Evolutionary conservation across 2,888 invertebrate genomes (phyloP), one percentile per base, ranked within the genome.

Genomic region (Adelphocoris suturalis): DNA sequence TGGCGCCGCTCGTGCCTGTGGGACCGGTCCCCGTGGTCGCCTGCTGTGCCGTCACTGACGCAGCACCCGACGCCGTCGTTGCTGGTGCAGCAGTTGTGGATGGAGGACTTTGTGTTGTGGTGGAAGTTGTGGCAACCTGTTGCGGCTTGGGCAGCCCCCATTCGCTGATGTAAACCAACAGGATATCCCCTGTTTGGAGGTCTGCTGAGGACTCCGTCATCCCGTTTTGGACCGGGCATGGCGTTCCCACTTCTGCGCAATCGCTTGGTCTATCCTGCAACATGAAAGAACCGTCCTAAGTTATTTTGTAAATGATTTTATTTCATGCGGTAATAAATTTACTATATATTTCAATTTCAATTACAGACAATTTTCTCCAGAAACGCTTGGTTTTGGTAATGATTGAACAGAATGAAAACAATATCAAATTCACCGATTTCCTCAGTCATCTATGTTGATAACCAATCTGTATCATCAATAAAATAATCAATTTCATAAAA

Each of bases 181-280:
- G 95, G 92, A 96, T 95, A 93, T 96, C 96, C 23, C 96, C 96
- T 91, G 95, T 96, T 93, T 96, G 96, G 92, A 96, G 95, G 93
- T 96, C 96, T 55, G 95, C 95, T 90, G 95, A 94, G 0, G 89
- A 76, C 28, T 89, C 89, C 9, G 82, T 84, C 82, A 89, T 89
- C 23, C 82, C 81, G 14, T 61, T 89, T 68, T 89, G 82, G 16
- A 47, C 75, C 28, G 89, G 82, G 47, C 89, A 89, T 4, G 89
- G 89, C 3, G 88, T 88, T 16, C 88, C 88, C 12, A 88, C 88
- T 78, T 88, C 88, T 1, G 88, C 88, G 55, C 88, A 88, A 55
- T 88, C 88, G 57, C 88, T 88, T 37, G 88, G 88, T 27, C 78
- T n/a, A 27, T 88, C 88, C 88, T 88, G 88, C 0, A 88, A 78